Conservation (phyloP, 1,140 invertebrate genomes). For the Trichonephila clavipes region DNA sequence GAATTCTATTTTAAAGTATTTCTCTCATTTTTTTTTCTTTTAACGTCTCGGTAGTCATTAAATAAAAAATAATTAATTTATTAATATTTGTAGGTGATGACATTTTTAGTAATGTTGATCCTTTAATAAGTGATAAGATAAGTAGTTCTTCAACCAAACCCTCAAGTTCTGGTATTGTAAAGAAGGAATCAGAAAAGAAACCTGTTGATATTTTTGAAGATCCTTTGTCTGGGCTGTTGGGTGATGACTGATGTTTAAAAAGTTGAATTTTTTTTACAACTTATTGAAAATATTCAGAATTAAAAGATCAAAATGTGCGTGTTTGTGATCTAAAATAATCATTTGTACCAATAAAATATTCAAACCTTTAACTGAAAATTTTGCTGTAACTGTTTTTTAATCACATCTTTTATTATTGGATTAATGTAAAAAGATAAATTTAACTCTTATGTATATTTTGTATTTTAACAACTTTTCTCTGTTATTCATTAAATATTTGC, state of each 20-base stretch:
- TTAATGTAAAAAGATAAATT: too few relatives aligned
- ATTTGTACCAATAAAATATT: too few relatives aligned
- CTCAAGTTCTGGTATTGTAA: background rate
- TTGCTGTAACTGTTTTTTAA: too few relatives aligned
- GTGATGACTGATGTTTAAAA: constrained; percentile 33
- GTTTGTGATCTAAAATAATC: background rate
- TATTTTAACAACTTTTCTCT: too few relatives aligned
- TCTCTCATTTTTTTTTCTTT: too few relatives aligned
- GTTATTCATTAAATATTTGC: too few relatives aligned
- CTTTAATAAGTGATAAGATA: background rate
- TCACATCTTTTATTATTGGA: too few relatives aligned
- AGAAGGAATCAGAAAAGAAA: constrained; percentile 65
- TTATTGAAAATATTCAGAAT: background rate
- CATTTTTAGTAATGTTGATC: constrained; percentile 50
- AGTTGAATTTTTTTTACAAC: background rate
- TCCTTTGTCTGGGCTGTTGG: constrained; percentile 59
- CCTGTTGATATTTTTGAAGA: constrained; percentile 64
- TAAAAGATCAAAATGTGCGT: background rate
- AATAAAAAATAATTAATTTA: too few relatives aligned
- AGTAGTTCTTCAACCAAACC: constrained; percentile 28
- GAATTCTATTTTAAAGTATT: too few relatives aligned
- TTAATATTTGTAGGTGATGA: constrained; percentile 54
- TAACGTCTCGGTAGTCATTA: too few relatives aligned
- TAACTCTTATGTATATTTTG: too few relatives aligned
- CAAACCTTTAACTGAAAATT: too few relatives aligned